Base-by-base conservation (phyloP, 2,888 invertebrate genomes). In the Caenorhabditis wallacei region DNA sequence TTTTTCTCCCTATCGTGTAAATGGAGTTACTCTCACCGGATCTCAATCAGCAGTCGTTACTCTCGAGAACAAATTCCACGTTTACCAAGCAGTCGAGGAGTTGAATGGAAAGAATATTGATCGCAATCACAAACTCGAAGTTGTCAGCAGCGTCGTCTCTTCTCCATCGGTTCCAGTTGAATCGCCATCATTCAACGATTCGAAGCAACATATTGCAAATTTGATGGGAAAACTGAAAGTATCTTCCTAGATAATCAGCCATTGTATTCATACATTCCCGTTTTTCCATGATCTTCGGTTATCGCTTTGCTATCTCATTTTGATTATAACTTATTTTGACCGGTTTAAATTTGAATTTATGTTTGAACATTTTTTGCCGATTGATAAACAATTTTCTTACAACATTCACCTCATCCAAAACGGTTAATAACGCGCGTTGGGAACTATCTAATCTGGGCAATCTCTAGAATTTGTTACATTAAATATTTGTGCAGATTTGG, bases 21-120 rank as follows among this genome's bases (percentile, higher is more conserved):
- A 80, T 20, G 85, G 84, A 16, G 80, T 86, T 20, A 74, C 75
- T 0, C 18, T 80, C 11, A 66, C 24, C 11, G 57, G 64, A 18
- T 57, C 82, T 7, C 76, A 80, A 10, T 75, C 76, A 4, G 85
- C 88, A 1, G 37, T 72, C 20, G 88, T 88, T 30, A 74, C 82
- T 3, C 71, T 88, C 26, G 84, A 82, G 40, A 88, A 88, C 76
- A 87, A 86, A 61, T 88, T 82, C 61, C 86, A 86, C 51, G 86
- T 83, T 16, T 80, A 54, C 46, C 86, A 86, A 35, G 79, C 83
- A 2, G 64, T 70, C 13, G 30, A 64, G 11, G 75, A 79, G 53
- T 57, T 83, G 7, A 57, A 83, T 26, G 79, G 79, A 1, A 83
- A 83, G 56, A 61, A 68, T 11, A 11, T 80, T 13, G 70, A 70